phyloP scores from a whole-genome alignment of 2,797 vertebrate genomes.

The Ispidina picta region DNA sequence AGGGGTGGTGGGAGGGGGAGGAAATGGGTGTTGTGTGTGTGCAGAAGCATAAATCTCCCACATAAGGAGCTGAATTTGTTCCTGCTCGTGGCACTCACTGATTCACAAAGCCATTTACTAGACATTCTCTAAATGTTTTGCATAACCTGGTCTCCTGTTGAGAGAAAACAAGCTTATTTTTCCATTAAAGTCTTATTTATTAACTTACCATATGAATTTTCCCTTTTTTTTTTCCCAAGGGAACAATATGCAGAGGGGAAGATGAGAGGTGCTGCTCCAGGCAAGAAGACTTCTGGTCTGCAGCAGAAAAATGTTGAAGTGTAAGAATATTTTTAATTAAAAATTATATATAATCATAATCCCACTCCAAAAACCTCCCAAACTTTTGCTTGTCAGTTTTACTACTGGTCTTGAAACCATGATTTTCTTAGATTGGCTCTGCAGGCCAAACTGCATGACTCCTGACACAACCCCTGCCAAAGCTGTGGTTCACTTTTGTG shows the following conservation, averaged over 20 bases:
- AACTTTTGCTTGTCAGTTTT: not conserved
- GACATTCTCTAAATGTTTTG: not conserved
- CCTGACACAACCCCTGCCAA: not conserved
- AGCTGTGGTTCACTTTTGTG: not conserved
- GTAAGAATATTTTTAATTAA: constrained; percentile 79
- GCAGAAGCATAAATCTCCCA: not conserved
- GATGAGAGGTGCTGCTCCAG: constrained; percentile 95
- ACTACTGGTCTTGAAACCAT: not conserved
- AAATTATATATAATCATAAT: not conserved
- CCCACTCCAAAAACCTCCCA: not conserved
- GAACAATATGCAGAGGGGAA: constrained; percentile 97
- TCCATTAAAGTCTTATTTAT: not conserved
- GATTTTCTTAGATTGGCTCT: not conserved
- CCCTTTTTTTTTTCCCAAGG: constrained; percentile 68
- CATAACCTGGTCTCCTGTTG: not conserved
- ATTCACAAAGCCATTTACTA: not conserved
- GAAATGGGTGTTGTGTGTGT: not conserved
- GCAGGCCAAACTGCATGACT: not conserved
- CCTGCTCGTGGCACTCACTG: constrained; percentile 37
- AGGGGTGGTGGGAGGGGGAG: not conserved
- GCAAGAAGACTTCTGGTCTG: constrained; percentile 94
- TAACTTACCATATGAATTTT: not conserved
- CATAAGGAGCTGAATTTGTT: not conserved
- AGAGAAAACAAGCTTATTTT: not conserved
- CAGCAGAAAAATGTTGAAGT: constrained; percentile 96